Base-by-base conservation (phyloP, 2,797 vertebrate species). In the Pseudochromis fuscus region DNA sequence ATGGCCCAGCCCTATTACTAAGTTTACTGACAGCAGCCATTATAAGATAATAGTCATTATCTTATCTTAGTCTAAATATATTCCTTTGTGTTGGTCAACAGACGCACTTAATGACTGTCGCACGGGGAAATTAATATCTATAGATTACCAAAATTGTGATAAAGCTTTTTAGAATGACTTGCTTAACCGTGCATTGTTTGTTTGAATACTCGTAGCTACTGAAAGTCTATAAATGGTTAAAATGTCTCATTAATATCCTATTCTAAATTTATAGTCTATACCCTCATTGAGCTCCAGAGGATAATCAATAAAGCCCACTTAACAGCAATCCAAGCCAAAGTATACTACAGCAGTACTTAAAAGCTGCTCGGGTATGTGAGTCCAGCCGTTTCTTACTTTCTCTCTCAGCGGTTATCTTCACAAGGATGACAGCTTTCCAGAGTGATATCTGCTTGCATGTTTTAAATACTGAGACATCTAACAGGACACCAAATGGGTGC, bases 221-320 rank as follows among this genome's bases (percentile, higher is more conserved):
- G 12, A 49, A 37, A 73, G 6, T 55, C 49, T 23, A 55, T 50
- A 77, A 81, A 86, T 65, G 25, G 35, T 71, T 65, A 25, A 71
- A 57, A 58, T 77, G 38, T 57, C 38, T 61, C 68, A 62, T 78
- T 78, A 81, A 75, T 68, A 72, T 79, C 49, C 15, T 3, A 12
- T 75, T 66, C 27, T 57, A 66, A 68, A 51, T 53, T 72, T 58
- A 68, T 59, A 67, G 31, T 55, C 42, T 46, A 49, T 61, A 68
- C 37, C 35, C 35, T 59, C 45, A 65, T 63, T 67, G 72, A 59
- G 56, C 68, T 77, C 46, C 55, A 35, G 48, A 67, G 72, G 53
- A 81, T 73, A 82, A 90, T 91, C 83, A 80, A 89, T 88, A 86
- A 73, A 87, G 52, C 24, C 67, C 61, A 81, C 70, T 79, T 84